A percentile compares a stretch with the other conserved stretches of the same genome.
Evolutionary conservation across 2,888 invertebrate species (phyloP).

Genomic region (Ellobium chinense): DNA sequence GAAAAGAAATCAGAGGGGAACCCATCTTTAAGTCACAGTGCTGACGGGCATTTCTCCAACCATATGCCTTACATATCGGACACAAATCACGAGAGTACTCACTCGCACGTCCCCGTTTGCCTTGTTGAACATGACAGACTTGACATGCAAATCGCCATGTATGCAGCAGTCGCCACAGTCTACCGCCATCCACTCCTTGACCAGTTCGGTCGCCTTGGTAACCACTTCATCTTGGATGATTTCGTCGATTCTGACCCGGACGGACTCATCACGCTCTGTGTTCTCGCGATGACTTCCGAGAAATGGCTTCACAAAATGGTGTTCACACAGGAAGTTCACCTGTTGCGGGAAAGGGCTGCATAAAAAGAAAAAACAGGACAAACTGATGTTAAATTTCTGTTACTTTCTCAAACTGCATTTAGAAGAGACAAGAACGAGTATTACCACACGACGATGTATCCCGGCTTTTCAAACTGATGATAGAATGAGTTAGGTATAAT

Average conservation of each 20-base stretch:
- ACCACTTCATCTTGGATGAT: slow-evolving; percentile 19
- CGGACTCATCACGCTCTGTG: not conserved
- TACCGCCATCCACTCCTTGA: slow-evolving; percentile 17
- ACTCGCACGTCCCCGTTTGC: not conserved
- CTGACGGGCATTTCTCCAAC: too few species aligned
- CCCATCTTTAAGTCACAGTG: too few species aligned
- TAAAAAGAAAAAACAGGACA: too few species aligned
- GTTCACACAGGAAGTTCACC: not conserved
- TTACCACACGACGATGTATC: too few species aligned
- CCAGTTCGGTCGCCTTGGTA: not conserved
- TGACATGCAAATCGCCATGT: slow-evolving; percentile 36
- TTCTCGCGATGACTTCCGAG: slow-evolving; percentile 8
- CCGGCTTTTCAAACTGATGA: too few species aligned
- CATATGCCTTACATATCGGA: too few species aligned
- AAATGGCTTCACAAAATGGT: slow-evolving; percentile 22
- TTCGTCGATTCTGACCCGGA: slow-evolving; percentile 23
- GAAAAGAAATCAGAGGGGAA: too few species aligned
- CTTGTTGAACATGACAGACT: slow-evolving; percentile 6
- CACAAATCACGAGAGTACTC: too few species aligned
- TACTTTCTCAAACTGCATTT: too few species aligned
- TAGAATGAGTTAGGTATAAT: too few species aligned
- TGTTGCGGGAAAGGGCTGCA: slow-evolving; percentile 20
- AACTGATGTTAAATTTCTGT: too few species aligned
- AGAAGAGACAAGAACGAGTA: too few species aligned
- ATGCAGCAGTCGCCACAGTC: slow-evolving; percentile 26